These are phyloP conservation scores for Apeira syringaria DNA, from an alignment of 2,888 invertebrate genomes.

Conservation along the genomic window DNA sequence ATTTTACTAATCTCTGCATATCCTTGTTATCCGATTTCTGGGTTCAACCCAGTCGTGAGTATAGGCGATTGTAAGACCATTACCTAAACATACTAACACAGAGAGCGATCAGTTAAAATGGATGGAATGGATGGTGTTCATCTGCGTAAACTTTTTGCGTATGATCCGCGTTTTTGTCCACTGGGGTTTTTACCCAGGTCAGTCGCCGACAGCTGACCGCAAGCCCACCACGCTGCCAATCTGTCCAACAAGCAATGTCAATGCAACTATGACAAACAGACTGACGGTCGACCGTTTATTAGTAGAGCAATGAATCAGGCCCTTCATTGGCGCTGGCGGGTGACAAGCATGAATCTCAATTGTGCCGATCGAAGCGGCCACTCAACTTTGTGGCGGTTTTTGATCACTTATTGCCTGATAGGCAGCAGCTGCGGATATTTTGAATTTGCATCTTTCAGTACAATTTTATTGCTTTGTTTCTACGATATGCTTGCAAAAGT, in stretches of 20 bases:
- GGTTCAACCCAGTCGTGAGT: too few species aligned
- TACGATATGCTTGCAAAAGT: too few species aligned
- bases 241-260: conserved; percentile 26
- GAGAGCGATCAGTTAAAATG: too few species aligned
- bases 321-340: conserved; percentile 31
- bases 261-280: conserved; percentile 48
- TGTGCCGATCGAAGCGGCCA: conserved; percentile 31
- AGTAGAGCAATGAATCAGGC: conserved; percentile 43
- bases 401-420: not conserved
- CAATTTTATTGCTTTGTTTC: not conserved
- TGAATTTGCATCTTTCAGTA: too few species aligned
- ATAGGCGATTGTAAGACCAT: too few species aligned
- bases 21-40: too few species aligned
- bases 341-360: conserved; percentile 43
- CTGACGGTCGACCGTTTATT: conserved; percentile 36
- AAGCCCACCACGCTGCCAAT: conserved; percentile 1
- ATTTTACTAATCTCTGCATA: too few species aligned
- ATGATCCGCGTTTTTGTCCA: too few species aligned
- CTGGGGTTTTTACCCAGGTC: not conserved
- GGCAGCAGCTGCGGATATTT: too few species aligned
- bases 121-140: too few species aligned
- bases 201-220: not conserved
- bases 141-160: too few species aligned
- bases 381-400: conserved; percentile 30
- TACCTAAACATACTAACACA: too few species aligned